Evolutionary conservation across 2,797 vertebrate species (phyloP).

Genomic region (Steatocranus sp.): DNA sequence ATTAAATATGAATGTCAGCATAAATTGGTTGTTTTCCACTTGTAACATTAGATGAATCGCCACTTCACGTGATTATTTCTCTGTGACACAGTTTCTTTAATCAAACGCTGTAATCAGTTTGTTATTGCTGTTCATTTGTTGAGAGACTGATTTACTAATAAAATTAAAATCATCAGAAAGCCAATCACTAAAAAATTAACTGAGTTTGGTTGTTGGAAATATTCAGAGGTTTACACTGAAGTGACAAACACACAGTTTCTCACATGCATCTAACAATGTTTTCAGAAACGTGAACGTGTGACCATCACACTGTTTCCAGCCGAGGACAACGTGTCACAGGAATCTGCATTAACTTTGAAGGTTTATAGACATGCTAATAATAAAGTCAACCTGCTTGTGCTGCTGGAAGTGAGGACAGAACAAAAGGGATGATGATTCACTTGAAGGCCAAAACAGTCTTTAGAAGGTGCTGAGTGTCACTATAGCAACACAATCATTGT

Average conservation of each 20-base stretch:
- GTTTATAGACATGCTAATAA: rapidly evolving
- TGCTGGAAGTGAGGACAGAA: neutral
- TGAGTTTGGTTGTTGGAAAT: neutral
- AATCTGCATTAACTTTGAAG: neutral
- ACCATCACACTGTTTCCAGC: neutral
- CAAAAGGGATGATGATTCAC: neutral
- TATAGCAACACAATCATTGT: neutral
- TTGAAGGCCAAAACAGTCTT: neutral
- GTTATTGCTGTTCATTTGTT: neutral
- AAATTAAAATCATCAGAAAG: neutral
- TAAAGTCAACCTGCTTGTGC: neutral
- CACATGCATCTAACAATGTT: neutral
- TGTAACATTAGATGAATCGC: neutral
- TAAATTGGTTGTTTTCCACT: neutral
- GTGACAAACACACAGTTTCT: neutral
- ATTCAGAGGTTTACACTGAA: neutral
- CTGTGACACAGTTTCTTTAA: neutral
- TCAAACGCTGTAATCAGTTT: neutral
- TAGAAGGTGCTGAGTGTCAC: neutral
- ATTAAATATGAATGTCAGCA: neutral
- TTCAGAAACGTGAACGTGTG: neutral
- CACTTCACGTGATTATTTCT: neutral
- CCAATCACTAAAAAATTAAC: neutral
- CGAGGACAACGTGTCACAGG: neutral
- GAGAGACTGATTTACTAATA: neutral